phyloP scores from a whole-genome alignment of 2,888 invertebrate genomes.

The Drosophila kanekoi region DNA sequence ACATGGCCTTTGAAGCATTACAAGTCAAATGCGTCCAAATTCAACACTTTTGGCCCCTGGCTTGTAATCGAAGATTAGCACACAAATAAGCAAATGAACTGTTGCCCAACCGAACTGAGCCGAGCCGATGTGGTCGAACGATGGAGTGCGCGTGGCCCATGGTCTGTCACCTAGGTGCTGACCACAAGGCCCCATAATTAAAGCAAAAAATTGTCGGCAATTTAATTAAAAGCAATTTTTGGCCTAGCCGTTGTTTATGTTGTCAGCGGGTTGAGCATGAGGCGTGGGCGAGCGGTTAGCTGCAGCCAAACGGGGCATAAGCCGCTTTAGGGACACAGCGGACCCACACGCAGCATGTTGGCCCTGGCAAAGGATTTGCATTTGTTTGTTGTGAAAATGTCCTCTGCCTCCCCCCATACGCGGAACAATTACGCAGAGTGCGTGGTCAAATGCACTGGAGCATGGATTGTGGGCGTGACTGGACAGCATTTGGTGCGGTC shows the following conservation, averaged over 20 bases:
- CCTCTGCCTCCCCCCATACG: slow-evolving; percentile 23
- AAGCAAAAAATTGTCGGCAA: slow-evolving; percentile 62
- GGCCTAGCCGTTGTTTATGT: slow-evolving; percentile 29
- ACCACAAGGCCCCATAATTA: slow-evolving; percentile 56
- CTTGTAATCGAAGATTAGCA: slow-evolving; percentile 30
- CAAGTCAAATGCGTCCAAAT: background rate
- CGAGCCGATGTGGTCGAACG: slow-evolving; percentile 44
- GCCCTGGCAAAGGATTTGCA: slow-evolving; percentile 64
- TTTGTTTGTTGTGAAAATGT: slow-evolving; percentile 35
- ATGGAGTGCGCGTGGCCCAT: slow-evolving; percentile 48
- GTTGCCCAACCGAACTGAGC: slow-evolving; percentile 44
- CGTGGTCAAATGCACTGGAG: slow-evolving; percentile 46
- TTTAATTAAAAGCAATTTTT: slow-evolving; percentile 66
- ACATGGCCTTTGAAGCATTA: background rate
- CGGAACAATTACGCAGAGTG: slow-evolving; percentile 69
- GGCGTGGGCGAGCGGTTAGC: background rate
- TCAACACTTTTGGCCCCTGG: background rate
- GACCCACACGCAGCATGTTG: slow-evolving; percentile 39
- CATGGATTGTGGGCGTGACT: slow-evolving; percentile 18
- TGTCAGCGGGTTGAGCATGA: background rate
- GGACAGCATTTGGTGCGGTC: slow-evolving; percentile 43
- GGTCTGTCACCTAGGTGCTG: slow-evolving; percentile 63
- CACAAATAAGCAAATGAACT: slow-evolving; percentile 36
- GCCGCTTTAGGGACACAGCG: slow-evolving; percentile 52
- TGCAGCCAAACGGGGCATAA: slow-evolving; percentile 41